phyloP scores from a whole-genome alignment of 2,113 vertebrate species.

The Oryzias woworae region DNA sequence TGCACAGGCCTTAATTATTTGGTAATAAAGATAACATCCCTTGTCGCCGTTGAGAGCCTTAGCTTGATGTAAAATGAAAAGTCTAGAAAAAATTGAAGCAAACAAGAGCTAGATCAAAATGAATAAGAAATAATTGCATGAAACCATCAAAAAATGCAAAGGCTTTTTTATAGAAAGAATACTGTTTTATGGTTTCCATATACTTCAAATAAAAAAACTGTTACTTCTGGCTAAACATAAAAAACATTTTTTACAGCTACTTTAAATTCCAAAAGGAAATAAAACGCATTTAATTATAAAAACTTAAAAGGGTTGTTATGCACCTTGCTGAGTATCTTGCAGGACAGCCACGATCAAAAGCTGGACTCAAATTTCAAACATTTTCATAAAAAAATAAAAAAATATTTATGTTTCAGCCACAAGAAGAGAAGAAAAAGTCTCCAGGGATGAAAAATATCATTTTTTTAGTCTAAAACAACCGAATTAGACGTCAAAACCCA shows the following conservation, averaged over 20 bases:
- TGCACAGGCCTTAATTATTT: slow-evolving; percentile 37
- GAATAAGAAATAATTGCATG: background rate
- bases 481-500: slow-evolving; percentile 1
- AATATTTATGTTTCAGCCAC: slow-evolving; percentile 33
- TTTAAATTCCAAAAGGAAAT: background rate
- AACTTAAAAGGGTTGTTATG: background rate
- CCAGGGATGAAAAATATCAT: slow-evolving; percentile 40
- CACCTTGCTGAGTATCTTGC: slow-evolving; percentile 5
- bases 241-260: background rate
- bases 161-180: no score
- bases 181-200: no score
- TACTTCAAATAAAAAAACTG: no score
- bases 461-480: slow-evolving; percentile 26
- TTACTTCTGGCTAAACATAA: background rate
- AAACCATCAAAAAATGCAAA: background rate
- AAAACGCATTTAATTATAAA: background rate
- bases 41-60: background rate
- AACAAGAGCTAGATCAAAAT: background rate
- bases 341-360: slow-evolving; percentile 40
- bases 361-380: slow-evolving; percentile 4
- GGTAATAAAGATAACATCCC: slow-evolving; percentile 31
- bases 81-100: background rate
- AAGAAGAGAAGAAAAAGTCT: slow-evolving; percentile 20
- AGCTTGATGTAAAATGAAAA: slow-evolving; percentile 8
- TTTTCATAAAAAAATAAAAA: background rate